Base-by-base conservation (phyloP, 2,888 invertebrate genomes). In the Drosophila pseudotalamancana region DNA sequence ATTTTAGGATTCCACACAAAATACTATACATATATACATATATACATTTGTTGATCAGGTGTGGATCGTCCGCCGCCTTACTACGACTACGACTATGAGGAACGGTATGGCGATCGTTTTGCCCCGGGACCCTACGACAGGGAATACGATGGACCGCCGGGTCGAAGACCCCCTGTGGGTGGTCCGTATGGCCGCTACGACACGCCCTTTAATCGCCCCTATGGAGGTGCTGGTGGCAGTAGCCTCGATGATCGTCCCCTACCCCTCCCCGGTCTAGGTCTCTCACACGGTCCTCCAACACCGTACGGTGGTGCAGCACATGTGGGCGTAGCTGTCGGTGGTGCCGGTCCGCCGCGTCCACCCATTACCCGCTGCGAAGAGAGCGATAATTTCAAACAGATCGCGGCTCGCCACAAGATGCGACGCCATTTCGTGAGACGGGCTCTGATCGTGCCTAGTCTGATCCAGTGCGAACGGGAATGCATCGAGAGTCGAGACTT, bases 401-500 rank as follows among this genome's bases (percentile, higher is more conserved):
- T 96, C 21, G 96, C 96, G 21, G 92, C 93, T 14, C 93, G 96
- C 63, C 95, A 96, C 78, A 93, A 97, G 60, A 95, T 97, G 92
- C 94, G 96, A 51, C 94, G 96, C 63, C 94, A 95, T 83, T 97
- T 94, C 88, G 94, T 97, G 3, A 92, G 96, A 31, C 93, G 96
- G 53, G 94, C 95, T 69, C 93, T 95, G 18, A 94, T 95, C 6
- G 95, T 95, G 2, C 94, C 95, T 25, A 95, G 95, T 0, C 91
- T 97, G 84, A 93, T 94, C 0, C 95, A 96, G 67, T 97, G 97
- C 90, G 96, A 97, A 91, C 93, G 96, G 63, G 97, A 96, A 89
- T 97, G 97, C 90, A 93, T 95, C 35, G 96, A 96, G 85, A 94
- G 95, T 25, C 93, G 95, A 77, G 96, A 96, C 88, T 97, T 97